Evolutionary conservation across 1,140 invertebrate species (phyloP).

Genomic region (Tetragonula clypearis): DNA sequence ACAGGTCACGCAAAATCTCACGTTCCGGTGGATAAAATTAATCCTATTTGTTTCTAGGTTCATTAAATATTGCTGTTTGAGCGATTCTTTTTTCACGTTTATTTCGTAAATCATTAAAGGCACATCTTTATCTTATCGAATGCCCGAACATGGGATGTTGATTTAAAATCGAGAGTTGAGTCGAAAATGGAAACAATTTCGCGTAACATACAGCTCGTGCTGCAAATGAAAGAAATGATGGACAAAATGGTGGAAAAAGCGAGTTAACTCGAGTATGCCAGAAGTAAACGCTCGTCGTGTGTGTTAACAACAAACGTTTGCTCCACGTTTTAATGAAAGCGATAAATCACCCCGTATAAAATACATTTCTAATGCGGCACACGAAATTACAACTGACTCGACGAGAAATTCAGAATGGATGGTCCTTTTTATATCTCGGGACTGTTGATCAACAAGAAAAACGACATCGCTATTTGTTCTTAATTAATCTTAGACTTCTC

Average conservation of each 20-base stretch:
- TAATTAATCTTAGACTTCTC: not conserved
- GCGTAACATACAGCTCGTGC: not conserved
- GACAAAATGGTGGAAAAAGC: not conserved
- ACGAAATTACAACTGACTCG: conserved; percentile 28
- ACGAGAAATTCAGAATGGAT: conserved; percentile 25
- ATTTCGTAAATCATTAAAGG: no score
- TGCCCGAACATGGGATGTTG: not conserved
- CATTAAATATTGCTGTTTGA: no score
- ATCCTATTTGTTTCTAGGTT: no score
- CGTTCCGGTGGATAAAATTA: no score
- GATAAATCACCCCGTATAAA: conserved; percentile 64
- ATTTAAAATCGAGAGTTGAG: conserved; percentile 12
- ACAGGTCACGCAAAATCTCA: no score
- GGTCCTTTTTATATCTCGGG: conserved; percentile 9
- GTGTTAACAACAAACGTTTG: not conserved
- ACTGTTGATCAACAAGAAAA: not conserved
- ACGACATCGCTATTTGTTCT: not conserved
- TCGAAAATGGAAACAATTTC: not conserved
- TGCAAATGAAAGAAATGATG: not conserved
- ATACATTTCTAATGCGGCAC: conserved; percentile 56
- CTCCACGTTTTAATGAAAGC: conserved; percentile 66
- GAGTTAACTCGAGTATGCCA: not conserved
- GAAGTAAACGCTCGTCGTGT: not conserved
- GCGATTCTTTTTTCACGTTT: not conserved
- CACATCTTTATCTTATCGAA: not conserved